Conservation (phyloP, 2,113 vertebrate genomes). For the Oreochromis tanganicae region DNA sequence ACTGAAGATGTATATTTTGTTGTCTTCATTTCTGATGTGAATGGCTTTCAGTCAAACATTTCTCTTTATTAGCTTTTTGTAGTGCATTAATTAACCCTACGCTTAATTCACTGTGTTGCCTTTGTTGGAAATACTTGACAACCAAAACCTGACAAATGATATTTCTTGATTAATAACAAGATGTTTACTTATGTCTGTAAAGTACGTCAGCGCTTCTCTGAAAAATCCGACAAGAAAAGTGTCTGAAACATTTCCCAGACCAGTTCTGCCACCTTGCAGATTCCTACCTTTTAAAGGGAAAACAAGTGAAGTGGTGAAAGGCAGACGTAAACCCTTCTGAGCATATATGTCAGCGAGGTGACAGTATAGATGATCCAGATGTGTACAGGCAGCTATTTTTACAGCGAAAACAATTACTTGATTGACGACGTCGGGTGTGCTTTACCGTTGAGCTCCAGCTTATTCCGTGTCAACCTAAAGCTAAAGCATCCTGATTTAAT, state of each 20-base stretch:
- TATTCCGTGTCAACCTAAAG: slow-evolving; percentile 14
- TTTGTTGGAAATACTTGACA: not conserved
- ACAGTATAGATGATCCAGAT: not conserved
- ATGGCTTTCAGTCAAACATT: not conserved
- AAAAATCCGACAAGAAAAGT: not conserved
- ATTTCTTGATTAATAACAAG: not conserved
- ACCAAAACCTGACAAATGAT: not conserved
- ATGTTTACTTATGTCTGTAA: not conserved
- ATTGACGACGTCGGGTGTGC: slow-evolving; percentile 12
- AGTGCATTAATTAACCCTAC: not conserved
- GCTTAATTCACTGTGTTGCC: not conserved
- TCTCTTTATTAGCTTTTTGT: not conserved
- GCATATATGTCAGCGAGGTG: not conserved
- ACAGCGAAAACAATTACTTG: not conserved
- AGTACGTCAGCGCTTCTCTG: not conserved
- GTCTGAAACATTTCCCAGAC: not conserved
- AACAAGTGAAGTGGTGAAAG: not conserved
- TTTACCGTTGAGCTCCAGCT: not conserved
- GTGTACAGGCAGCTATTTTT: slow-evolving; percentile 17
- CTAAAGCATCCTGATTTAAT: not conserved
- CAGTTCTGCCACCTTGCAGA: not conserved
- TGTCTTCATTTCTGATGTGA: slow-evolving; percentile 39
- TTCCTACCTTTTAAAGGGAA: not conserved
- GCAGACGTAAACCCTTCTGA: not conserved
- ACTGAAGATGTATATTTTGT: slow-evolving; percentile 79